Conservation (phyloP, 2,888 invertebrate species). For the Drosophila quasianomalipes region DNA sequence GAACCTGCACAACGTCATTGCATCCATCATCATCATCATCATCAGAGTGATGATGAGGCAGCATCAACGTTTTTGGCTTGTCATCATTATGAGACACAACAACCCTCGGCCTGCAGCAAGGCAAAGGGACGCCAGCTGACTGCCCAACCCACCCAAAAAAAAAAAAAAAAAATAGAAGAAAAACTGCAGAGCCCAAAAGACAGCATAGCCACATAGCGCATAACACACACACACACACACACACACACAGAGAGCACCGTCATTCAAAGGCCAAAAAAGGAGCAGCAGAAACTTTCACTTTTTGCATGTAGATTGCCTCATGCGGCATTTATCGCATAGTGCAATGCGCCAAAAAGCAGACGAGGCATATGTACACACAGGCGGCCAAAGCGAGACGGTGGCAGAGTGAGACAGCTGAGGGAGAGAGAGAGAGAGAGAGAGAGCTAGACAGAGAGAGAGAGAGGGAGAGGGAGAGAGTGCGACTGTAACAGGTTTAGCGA, state of each 20-base stretch:
- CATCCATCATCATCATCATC: slow-evolving; percentile 3
- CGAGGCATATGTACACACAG: slow-evolving; percentile 31
- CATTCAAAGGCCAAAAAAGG: slow-evolving; percentile 56
- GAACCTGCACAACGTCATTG: slow-evolving; percentile 64
- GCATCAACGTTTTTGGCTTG: slow-evolving; percentile 65
- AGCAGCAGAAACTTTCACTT: slow-evolving; percentile 78
- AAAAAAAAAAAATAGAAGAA: background rate
- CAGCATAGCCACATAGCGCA: slow-evolving; percentile 59
- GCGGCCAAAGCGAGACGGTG: slow-evolving; percentile 2
- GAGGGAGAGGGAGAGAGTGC: background rate
- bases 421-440: background rate
- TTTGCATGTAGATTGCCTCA: slow-evolving; percentile 67
- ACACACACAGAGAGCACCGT: background rate
- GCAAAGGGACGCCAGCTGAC: slow-evolving; percentile 54
- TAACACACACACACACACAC: slow-evolving; percentile 23
- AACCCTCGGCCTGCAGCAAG: slow-evolving; percentile 71
- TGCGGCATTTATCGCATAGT: slow-evolving; percentile 72
- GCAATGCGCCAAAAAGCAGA: slow-evolving; percentile 75
- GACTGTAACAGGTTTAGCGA: slow-evolving; percentile 27
- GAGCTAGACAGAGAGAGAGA: background rate
- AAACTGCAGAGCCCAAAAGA: slow-evolving; percentile 57
- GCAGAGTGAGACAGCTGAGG: background rate
- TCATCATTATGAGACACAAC: slow-evolving; percentile 77
- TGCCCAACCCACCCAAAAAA: slow-evolving; percentile 71
- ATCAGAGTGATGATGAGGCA: slow-evolving; percentile 34